Conservation (phyloP, 2,113 vertebrate genomes). For the Semicossyphus pulcher region DNA sequence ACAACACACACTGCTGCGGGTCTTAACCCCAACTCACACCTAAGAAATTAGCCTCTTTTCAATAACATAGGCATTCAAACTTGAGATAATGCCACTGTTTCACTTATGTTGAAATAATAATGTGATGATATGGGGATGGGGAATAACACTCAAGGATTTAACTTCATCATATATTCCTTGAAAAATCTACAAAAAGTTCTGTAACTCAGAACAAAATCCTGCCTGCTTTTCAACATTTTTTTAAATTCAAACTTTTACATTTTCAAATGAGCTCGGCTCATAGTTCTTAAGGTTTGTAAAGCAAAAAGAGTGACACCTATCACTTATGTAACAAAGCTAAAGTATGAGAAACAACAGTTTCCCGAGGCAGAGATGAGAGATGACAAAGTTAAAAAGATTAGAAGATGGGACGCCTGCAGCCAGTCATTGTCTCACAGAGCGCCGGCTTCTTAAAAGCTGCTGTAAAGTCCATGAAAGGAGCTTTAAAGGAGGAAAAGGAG, state of each 20-base stretch:
- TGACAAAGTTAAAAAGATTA: constrained; percentile 57
- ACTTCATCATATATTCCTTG: constrained; percentile 3
- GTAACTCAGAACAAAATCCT: not conserved
- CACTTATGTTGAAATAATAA: constrained; percentile 52
- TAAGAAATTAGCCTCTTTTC: constrained; percentile 27
- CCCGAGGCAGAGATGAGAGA: not conserved
- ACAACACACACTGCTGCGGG: constrained; percentile 3
- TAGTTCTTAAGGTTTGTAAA: not conserved
- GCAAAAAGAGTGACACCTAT: constrained; percentile 8
- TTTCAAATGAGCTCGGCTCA: not conserved
- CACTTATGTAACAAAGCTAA: constrained; percentile 22
- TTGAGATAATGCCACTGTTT: constrained; percentile 37
- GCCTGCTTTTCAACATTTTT: not conserved
- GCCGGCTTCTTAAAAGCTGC: constrained; percentile 50
- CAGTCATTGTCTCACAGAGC: constrained; percentile 41
- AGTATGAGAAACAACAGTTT: constrained; percentile 28
- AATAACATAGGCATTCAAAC: constrained; percentile 53
- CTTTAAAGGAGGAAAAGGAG: constrained; percentile 37
- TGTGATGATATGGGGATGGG: no score
- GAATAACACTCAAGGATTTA: no score
- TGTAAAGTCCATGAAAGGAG: constrained; percentile 60
- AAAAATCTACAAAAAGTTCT: constrained; percentile 14
- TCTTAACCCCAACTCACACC: constrained; percentile 3
- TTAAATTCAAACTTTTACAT: not conserved
- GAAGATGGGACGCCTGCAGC: constrained; percentile 47